Evolutionary conservation across 2,888 invertebrate species (phyloP), one percentile per base, ranked within the genome.

Genomic region (Oegoconia quadripuncta): DNA sequence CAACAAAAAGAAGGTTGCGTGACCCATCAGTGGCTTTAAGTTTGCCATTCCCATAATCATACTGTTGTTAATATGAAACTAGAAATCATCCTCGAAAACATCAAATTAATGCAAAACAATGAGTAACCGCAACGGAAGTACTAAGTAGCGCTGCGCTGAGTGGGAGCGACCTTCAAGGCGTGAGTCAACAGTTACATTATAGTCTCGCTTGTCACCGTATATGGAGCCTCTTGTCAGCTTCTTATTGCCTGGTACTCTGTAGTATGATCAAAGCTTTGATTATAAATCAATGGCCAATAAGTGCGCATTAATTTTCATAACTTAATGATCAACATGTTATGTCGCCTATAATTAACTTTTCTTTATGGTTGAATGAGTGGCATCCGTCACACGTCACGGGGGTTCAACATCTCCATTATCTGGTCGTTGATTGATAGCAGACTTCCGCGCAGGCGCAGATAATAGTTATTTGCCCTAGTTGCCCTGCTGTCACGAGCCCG

Each of bases 321-420:
- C 30, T 18, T 32, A 9, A 15, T 34, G 23, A 34, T 18, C 1
- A 27, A 34, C 12, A 13, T 13, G n/a, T n/a, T n/a, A n/a, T n/a
- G 34, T n/a, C 25, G n/a, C 17, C 17, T 15, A 27, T 26, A 25
- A 27, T 35, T 13, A 27, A 13, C 13, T 11, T 15, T 33, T 14
- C 25, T 16, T 26, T n/a, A n/a, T 12, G 49, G 48, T 50, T 47
- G 54, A 63, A 70, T 66, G 64, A 59, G 59, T 64, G 53, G 66
- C 63, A 74, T 79, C 81, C 77, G 74, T 65, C 58, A 55, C 59
- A 48, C 64, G 66, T 70, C 68, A 68, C 56, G 50, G 68, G 70
- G 67, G 74, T 74, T 78, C 74, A 75, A 74, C 73, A 72, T 76
- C 72, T 72, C 72, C 58, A 76, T 82, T 80, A 82, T 80, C 73